Evolutionary conservation across 2,888 invertebrate genomes (phyloP).

Genomic region (Disparrhopalites patrizii): DNA sequence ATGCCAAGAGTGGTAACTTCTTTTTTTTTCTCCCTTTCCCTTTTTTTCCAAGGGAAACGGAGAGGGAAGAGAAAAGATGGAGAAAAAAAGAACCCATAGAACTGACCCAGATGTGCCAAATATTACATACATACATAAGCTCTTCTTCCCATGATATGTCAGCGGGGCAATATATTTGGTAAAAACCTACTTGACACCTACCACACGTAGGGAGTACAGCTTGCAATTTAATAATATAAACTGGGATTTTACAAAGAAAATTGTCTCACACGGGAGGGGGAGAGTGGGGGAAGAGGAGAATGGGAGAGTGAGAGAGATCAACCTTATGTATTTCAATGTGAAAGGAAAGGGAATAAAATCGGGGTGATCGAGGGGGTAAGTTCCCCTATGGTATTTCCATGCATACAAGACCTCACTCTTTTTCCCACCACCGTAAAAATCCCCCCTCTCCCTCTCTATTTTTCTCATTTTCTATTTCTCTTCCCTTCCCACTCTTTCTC

Average conservation of each 20-base stretch:
- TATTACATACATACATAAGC: not conserved
- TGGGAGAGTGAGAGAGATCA: not conserved
- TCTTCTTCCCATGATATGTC: not conserved
- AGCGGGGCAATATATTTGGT: not conserved
- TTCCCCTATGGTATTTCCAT: too few relatives aligned
- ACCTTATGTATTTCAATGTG: not conserved
- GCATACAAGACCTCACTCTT: too few relatives aligned
- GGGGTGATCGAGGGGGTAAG: too few relatives aligned
- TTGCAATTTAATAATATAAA: constrained; percentile 15
- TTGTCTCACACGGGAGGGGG: too few relatives aligned
- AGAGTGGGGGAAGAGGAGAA: not conserved
- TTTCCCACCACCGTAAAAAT: too few relatives aligned
- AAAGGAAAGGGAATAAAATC: not conserved
- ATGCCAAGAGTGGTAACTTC: not conserved
- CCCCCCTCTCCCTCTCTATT: too few relatives aligned
- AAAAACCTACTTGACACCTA: not conserved
- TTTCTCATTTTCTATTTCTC: too few relatives aligned
- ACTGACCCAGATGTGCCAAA: not conserved
- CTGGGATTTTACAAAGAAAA: constrained; percentile 13
- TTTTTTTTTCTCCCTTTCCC: too few relatives aligned
- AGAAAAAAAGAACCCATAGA: not conserved
- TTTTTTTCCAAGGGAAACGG: too few relatives aligned
- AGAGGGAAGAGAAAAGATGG: too few relatives aligned
- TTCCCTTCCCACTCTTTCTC: too few relatives aligned
- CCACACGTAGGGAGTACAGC: not conserved